These are phyloP conservation scores for Terrapene triunguis DNA, from an alignment of 2,113 vertebrate genomes.

Conservation along the genomic window DNA sequence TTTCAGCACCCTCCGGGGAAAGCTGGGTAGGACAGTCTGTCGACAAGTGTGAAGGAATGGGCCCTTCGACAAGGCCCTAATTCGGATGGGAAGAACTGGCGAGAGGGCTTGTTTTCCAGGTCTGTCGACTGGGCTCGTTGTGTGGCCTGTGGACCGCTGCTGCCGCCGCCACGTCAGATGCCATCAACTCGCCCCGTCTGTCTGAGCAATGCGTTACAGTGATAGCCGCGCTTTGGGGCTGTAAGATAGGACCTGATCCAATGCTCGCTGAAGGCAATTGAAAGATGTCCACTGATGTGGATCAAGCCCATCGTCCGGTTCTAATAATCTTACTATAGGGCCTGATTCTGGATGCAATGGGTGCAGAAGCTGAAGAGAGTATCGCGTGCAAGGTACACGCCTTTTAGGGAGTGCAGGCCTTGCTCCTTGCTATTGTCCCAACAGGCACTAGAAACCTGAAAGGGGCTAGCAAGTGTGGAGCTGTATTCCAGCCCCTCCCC, in stretches of 20 bases:
- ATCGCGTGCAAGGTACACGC: background rate
- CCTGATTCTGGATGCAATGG: background rate
- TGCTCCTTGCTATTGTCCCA: background rate
- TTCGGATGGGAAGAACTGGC: background rate
- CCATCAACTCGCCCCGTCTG: background rate
- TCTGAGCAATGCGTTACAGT: fast-evolving
- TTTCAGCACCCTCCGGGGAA: background rate
- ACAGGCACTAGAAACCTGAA: background rate
- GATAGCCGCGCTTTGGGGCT: background rate
- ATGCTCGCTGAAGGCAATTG: background rate
- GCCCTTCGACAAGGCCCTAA: background rate
- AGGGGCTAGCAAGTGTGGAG: background rate
- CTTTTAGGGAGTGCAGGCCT: background rate
- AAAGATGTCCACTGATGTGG: background rate
- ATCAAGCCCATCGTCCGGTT: background rate
- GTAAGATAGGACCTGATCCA: background rate
- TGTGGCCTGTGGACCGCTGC: fast-evolving
- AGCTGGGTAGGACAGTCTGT: background rate
- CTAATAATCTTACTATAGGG: background rate
- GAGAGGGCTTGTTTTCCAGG: fast-evolving
- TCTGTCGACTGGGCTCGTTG: background rate
- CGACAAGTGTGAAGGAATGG: fast-evolving
- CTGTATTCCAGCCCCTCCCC: background rate
- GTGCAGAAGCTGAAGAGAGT: background rate
- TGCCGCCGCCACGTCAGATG: background rate